Percentiles rank a stretch among this genome's conserved stretches.
Evolutionary conservation across 2,797 vertebrate genomes (phyloP).

Genomic region (Pseudochirops cupreus): DNA sequence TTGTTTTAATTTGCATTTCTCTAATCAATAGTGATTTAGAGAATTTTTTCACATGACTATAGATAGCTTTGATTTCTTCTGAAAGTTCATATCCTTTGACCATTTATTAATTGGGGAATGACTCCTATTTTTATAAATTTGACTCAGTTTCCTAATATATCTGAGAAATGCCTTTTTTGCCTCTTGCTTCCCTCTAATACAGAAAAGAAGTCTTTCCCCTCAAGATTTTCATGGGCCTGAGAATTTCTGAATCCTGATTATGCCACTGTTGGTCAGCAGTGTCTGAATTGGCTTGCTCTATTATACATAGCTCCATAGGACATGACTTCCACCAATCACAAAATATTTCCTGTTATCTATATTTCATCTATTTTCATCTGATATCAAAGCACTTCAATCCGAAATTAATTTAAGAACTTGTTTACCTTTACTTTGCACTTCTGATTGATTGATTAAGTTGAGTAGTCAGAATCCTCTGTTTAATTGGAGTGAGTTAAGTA

Average conservation of each 20-base stretch:
- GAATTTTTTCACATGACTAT: not conserved
- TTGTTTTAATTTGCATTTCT: not conserved
- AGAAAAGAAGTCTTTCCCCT: not conserved
- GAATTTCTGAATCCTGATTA: not conserved
- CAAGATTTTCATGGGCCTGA: not conserved
- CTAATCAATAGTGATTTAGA: not conserved
- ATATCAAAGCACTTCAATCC: not conserved
- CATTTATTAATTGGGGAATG: not conserved
- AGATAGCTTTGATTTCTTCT: not conserved
- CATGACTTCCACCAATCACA: not conserved
- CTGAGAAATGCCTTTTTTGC: not conserved
- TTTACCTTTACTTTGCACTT: not conserved
- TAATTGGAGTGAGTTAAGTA: not conserved
- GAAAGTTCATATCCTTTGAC: not conserved
- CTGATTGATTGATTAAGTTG: not conserved
- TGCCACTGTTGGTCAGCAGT: not conserved
- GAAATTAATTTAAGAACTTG: not conserved
- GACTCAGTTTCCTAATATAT: not conserved
- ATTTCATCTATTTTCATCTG: not conserved
- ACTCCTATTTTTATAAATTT: not conserved
- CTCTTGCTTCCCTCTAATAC: not conserved
- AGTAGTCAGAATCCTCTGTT: not conserved
- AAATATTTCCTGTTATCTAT: not conserved
- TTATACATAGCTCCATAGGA: not conserved
- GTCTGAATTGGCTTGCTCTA: not conserved